Evolutionary conservation across 2,888 invertebrate species (phyloP).

Genomic region (Ectropis crepuscularia): DNA sequence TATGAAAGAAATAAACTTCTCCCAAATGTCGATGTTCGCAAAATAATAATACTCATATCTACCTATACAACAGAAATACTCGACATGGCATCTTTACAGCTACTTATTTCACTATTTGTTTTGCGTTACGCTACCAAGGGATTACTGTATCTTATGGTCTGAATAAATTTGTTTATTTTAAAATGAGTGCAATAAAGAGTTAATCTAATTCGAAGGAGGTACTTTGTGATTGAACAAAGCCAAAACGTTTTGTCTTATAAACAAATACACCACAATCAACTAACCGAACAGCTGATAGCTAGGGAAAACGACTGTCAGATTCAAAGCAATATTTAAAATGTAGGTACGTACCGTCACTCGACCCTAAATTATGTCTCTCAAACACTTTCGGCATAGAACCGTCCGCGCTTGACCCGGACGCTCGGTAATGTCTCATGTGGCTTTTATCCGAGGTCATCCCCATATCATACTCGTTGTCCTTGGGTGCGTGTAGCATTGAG

Average conservation of each 20-base stretch:
- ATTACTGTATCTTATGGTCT: too few relatives aligned
- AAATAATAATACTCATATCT: too few relatives aligned
- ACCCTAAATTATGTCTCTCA: conserved; percentile 72
- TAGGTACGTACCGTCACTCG: conserved; percentile 74
- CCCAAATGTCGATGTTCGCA: too few relatives aligned
- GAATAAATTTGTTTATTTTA: too few relatives aligned
- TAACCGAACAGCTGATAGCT: neutral
- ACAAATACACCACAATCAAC: neutral
- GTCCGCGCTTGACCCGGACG: conserved; percentile 66
- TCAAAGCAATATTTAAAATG: conserved; percentile 44
- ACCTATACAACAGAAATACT: too few relatives aligned
- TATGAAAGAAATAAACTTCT: too few relatives aligned
- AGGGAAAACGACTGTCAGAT: neutral
- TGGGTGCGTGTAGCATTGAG: conserved; percentile 61
- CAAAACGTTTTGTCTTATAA: neutral
- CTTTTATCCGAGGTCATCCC: conserved; percentile 62
- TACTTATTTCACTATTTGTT: too few relatives aligned
- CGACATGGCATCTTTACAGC: too few relatives aligned
- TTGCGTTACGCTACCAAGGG: too few relatives aligned
- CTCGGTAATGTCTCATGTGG: conserved; percentile 62
- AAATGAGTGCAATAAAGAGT: too few relatives aligned
- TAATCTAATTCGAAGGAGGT: too few relatives aligned
- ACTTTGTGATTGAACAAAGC: too few relatives aligned
- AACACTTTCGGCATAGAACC: conserved; percentile 66
- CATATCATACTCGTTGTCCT: conserved; percentile 57